Evolutionary conservation across 2,113 vertebrate species (phyloP).

Genomic region (Sialia sialis): DNA sequence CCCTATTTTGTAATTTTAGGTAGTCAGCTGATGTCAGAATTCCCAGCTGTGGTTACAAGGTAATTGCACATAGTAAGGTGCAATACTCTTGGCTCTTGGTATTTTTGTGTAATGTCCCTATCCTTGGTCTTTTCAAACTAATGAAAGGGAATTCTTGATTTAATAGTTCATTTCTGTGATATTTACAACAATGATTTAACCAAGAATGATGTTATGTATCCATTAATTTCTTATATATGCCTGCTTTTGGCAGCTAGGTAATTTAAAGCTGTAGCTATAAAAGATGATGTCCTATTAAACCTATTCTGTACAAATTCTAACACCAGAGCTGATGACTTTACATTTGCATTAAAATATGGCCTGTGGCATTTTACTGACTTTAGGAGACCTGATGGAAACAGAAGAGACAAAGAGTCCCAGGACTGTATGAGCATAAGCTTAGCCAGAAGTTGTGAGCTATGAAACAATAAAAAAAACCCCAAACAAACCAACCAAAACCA

Average conservation of each 20-base stretch:
- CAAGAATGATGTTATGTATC: background rate
- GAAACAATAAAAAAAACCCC: rapidly evolving
- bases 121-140: background rate
- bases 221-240: background rate
- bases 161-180: background rate
- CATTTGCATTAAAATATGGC: background rate
- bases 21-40: background rate
- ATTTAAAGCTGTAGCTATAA: background rate
- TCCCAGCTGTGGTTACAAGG: background rate
- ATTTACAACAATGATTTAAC: background rate
- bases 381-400: background rate
- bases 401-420: background rate
- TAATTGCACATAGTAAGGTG: background rate
- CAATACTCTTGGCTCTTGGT: background rate
- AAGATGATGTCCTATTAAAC: background rate
- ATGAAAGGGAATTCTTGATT: background rate
- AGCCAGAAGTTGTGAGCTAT: background rate
- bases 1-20: background rate
- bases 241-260: background rate
- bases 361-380: background rate
- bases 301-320: background rate
- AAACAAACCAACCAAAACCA: background rate
- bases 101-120: background rate
- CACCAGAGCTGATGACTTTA: background rate
- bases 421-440: background rate